A percentile compares a stretch with the other conserved stretches of the same genome.
These are phyloP conservation scores for rabbit (Oryctolagus cuniculus) DNA, from an alignment of 2,113 vertebrate species.

Conservation along the genomic window mOryCun1.1 NC_091432.1:20206001-20206500, in stretches of 20 bases:
- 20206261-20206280: background rate
- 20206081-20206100: background rate
- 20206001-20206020: background rate
- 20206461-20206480: no score
- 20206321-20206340: background rate
- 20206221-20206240: background rate
- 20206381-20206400: no score
- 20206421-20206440: no score
- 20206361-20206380: background rate
- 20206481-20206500: no score
- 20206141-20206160: background rate
- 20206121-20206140: background rate
- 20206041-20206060: background rate
- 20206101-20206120: background rate
- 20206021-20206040: background rate
- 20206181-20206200: background rate
- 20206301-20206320: constrained; percentile 43
- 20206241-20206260: background rate
- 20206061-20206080: background rate
- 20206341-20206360: background rate
- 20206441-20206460: no score
- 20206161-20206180: no score
- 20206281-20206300: no score
- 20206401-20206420: no score
- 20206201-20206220: background rate